Evolutionary conservation across 2,797 vertebrate genomes (phyloP), one percentile per base, ranked within the genome.

Genomic region (Glyptemys insculpta): DNA sequence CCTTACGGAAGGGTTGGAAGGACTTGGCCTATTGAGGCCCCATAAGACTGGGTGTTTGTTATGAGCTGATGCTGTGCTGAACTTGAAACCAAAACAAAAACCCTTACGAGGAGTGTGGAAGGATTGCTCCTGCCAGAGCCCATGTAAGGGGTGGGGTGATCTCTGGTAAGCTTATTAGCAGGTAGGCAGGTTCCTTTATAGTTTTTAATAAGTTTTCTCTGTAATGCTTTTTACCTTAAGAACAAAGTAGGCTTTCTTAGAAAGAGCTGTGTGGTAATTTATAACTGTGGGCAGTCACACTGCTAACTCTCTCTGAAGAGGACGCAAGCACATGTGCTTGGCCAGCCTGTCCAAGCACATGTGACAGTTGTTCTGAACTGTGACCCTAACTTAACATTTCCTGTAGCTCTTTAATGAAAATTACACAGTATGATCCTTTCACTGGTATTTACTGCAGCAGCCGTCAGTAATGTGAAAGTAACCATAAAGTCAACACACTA

Each of bases 401-500:
- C 81, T 94, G 76, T 93, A 89, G 90, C 88, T 90, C 72, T 9
- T 91, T 90, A 91, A 94, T n/a, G 94, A 94, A 95, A 91, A 95
- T 79, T 65, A 88, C 82, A 97, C 92, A 94, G 78, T 90, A 15
- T 57, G 88, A 86, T 86, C 59, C 87, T 95, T 97, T 94, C 91
- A 91, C 92, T 85, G 84, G 65, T 94, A 88, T 95, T 97, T 91
- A 92, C 53, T 86, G 44, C 80, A 81, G 44, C 14, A 47, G 79
- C 44, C 59, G 85, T 90, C 53, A 87, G 19, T 49, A 78, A 93
- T 68, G 94, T 91, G 88, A 88, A 94, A 94, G 65, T 82, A 93
- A 91, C 93, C 93, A 87, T 90, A 92, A 89, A 95, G 44, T 91
- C 87, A 95, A 85, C 57, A 79, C 80, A 85, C 54, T 81, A 93